phyloP scores from a whole-genome alignment of 2,888 invertebrate genomes.

The Trachelus iudaicus region DNA sequence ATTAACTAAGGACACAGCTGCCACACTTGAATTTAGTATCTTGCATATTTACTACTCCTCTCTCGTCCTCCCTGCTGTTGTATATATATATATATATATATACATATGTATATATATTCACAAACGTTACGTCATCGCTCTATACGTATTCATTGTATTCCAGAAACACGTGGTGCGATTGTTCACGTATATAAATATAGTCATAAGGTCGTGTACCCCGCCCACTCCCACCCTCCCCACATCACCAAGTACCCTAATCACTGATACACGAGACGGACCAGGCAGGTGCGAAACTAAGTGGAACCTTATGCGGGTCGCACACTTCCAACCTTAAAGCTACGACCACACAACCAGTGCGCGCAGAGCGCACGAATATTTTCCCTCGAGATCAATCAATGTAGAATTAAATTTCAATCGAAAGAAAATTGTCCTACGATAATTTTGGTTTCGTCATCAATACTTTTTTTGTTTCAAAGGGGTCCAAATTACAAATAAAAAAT shows the following conservation, averaged over 20 bases:
- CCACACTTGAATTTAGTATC: neutral
- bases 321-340: neutral
- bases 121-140: neutral
- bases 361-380: neutral
- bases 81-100: neutral
- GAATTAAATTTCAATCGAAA: neutral
- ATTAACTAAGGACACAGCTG: neutral
- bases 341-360: neutral
- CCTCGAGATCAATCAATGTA: neutral
- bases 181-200: neutral
- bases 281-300: slow-evolving; percentile 37
- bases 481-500: no score
- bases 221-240: neutral
- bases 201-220: neutral
- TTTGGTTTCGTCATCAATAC: neutral
- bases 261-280: neutral
- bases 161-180: neutral
- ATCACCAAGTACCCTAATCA: neutral
- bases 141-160: neutral
- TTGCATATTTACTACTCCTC: neutral
- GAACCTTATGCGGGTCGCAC: slow-evolving; percentile 32
- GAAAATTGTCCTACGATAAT: neutral
- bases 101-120: neutral
- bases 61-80: neutral
- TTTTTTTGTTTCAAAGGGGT: neutral